Evolutionary conservation across 2,113 vertebrate genomes (phyloP).

Genomic region (Ptilonorhynchus violaceus): DNA sequence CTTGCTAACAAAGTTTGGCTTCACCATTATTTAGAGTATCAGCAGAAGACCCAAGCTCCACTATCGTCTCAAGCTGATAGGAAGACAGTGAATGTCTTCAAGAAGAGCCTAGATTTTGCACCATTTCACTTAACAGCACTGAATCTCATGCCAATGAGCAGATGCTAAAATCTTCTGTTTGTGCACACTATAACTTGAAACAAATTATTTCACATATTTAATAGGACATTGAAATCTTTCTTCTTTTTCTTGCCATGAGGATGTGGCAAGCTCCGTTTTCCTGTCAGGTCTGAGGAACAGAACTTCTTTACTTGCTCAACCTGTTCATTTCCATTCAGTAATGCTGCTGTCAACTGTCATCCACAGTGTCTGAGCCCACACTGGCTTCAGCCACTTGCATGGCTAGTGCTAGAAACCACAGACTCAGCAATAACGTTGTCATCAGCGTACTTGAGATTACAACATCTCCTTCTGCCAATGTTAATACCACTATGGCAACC

Average conservation of each 20-base stretch:
- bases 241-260: neutral
- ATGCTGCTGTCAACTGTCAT: constrained; percentile 58
- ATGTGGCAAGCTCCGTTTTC: neutral
- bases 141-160: neutral
- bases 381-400: constrained; percentile 22
- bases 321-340: constrained; percentile 42
- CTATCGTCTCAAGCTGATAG: neutral
- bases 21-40: neutral
- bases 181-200: neutral
- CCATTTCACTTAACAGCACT: neutral
- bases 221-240: neutral
- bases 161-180: neutral
- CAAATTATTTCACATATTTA: neutral
- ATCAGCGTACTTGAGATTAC: constrained; percentile 71
- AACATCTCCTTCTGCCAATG: constrained; percentile 81
- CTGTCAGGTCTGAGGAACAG: neutral
- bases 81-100: neutral
- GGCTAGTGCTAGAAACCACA: constrained; percentile 60
- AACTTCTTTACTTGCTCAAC: neutral
- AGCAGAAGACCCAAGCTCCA: neutral
- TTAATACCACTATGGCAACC: constrained; percentile 79
- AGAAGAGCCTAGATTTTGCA: neutral
- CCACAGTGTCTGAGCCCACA: constrained; percentile 39
- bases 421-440: constrained; percentile 75
- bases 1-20: neutral